phyloP scores from a whole-genome alignment of 2,888 invertebrate species.

The Pandemis cinnamomeana region DNA sequence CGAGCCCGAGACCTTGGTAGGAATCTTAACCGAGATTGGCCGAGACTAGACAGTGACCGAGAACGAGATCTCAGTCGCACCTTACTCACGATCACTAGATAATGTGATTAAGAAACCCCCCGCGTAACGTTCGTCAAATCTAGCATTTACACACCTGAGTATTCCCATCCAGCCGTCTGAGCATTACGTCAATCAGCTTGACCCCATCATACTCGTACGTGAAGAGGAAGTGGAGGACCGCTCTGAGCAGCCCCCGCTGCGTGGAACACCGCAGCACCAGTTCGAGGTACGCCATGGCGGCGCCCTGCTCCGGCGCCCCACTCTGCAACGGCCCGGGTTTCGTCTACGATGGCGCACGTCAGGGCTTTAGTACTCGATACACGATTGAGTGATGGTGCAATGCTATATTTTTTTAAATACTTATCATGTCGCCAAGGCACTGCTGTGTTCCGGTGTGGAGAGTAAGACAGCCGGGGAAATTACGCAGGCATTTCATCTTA shows the following conservation, averaged over 20 bases:
- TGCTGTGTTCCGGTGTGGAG: no score
- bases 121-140: no score
- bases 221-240: slow-evolving; percentile 93
- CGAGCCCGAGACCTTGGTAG: no score
- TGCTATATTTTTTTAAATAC: background rate
- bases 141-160: slow-evolving; percentile 85
- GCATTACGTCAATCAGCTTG: slow-evolving; percentile 91
- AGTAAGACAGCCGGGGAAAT: no score
- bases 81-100: no score
- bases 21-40: no score
- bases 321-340: slow-evolving; percentile 87
- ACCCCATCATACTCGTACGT: slow-evolving; percentile 93
- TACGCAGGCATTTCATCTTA: no score
- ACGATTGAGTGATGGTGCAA: slow-evolving; percentile 39
- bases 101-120: no score
- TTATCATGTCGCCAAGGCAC: no score
- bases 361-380: slow-evolving; percentile 26
- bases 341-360: slow-evolving; percentile 69
- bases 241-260: slow-evolving; percentile 91
- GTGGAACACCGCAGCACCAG: slow-evolving; percentile 94
- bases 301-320: slow-evolving; percentile 94
- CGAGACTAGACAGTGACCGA: no score
- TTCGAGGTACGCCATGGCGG: slow-evolving; percentile 97
- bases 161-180: slow-evolving; percentile 90
- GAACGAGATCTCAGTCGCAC: no score